Evolutionary conservation across 1,140 invertebrate species (phyloP), one percentile per base, ranked within the genome.

Genomic region (Drosophila simulans): DNA sequence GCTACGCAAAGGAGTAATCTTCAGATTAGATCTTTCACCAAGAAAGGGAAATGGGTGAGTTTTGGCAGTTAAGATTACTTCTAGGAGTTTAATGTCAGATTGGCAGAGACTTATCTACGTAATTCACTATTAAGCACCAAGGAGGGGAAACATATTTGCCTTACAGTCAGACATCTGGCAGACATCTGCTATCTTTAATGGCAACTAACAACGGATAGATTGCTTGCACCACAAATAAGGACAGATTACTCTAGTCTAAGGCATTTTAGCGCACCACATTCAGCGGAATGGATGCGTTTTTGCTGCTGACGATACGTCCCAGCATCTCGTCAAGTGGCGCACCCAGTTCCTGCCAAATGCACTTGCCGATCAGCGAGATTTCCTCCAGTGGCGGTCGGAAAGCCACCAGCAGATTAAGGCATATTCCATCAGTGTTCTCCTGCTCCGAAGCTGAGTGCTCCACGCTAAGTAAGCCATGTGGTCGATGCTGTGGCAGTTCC

Each of bases 381-480:
- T 97, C 96, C 93, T 98, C 97, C 13, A 98, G 91, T 5, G 96
- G 95, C n/a, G 95, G 94, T 70, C 96, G 93, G 77, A 98, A 97
- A 0, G 96, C 96, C n/a, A 98, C 95, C 2, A 98, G 92, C 12
- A 98, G 86, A 49, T 97, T 97, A 5, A 98, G 86, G 86, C 97
- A 97, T 43, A 97, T 93, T 2, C 97, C 97, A 93, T 98, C 97
- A 52, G 94, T 94, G 5, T 57, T 64, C 5, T 54, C 69, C 11
- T 78, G 93, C 71, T 53, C 68, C 12, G 77, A 79, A 5, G 93
- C 57, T 55, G 86, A 80, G 71, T 94, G 93, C 81, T 95, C 95
- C n/a, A 95, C 93, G 60, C 95, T 95, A 1, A 98, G 91, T 5
- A 97, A 89, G 2, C 97, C 97, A 85, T 97, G 95, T 1, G 97